Conservation (phyloP, 1,140 invertebrate species). For the Diprion similis region DNA sequence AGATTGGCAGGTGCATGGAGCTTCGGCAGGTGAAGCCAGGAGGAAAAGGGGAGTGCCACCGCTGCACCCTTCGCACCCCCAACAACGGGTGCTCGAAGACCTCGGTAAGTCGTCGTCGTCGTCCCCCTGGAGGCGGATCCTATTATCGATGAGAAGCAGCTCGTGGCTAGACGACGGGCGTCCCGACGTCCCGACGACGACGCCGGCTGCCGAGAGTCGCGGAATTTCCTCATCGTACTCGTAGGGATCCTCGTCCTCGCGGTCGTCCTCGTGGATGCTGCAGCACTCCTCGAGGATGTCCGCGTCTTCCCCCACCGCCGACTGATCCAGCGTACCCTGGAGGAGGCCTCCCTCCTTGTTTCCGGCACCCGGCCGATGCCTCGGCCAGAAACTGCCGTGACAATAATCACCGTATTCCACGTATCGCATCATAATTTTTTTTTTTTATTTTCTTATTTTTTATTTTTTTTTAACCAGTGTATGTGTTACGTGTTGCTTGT, state of each 20-base stretch:
- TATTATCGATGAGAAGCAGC: neutral
- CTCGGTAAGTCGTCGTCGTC: neutral
- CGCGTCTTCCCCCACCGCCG: conserved; percentile 15
- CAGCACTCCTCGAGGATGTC: conserved; percentile 12
- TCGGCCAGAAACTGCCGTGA: conserved; percentile 24
- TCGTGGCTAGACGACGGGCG: neutral
- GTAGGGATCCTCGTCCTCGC: conserved; percentile 60
- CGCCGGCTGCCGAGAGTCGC: conserved; percentile 10
- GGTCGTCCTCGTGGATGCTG: conserved; percentile 26
- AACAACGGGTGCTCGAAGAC: conserved; percentile 32
- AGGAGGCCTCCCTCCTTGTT: conserved; percentile 33
- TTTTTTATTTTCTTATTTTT: neutral
- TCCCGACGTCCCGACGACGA: neutral
- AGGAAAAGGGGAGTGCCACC: conserved; percentile 48
- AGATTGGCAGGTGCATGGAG: conserved; percentile 47
- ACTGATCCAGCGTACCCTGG: conserved; percentile 28
- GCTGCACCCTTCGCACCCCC: conserved; percentile 41
- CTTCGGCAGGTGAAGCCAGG: conserved; percentile 47
- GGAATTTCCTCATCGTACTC: conserved; percentile 64
- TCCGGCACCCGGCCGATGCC: conserved; percentile 25
- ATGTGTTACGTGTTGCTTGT: neutral
- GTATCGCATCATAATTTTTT: neutral
- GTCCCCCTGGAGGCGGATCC: neutral
- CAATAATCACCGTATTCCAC: conserved; percentile 4
- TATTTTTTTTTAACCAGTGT: neutral